Evolutionary conservation across 2,888 invertebrate species (phyloP), one percentile per base, ranked within the genome.

Genomic region (Caenorhabditis wallacei): DNA sequence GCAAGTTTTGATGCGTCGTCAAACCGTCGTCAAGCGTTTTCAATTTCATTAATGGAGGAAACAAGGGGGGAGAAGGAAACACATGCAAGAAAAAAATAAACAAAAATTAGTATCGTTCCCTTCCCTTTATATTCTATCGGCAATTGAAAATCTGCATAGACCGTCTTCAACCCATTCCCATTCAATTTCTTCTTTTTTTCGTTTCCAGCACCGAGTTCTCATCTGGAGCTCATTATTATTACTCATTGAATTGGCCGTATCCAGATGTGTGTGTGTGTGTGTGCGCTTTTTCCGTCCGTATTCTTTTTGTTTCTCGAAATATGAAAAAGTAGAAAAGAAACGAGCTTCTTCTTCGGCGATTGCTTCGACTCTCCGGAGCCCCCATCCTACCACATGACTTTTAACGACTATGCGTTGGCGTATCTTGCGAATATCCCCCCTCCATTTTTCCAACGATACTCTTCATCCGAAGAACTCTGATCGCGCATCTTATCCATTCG

Each of bases 221-320:
- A 84, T 84, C 84, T 84, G 84, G 84, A 84, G 75, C 84, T 84
- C 84, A 79, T 84, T 84, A 84, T 84, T 84, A 84, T 84, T 84
- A 84, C 84, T 84, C 84, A 84, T 84, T 80, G 76, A 80, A 83
- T 83, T 83, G 79, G 83, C 83, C 79, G 80, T 80, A 76, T 80
- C 84, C 84, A 84, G 80, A 84, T 84, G 84, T 83, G 57, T 48
- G 48, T 20, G 69, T 46, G 11, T 30, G 24, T 59, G 35, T 35
- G 13, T 43, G 43, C 13, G 43, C 43, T 22, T 40, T 24, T 61
- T 64, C 35, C 43, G 16, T 51, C 51, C 51, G 53, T 68, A 53
- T 53, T 48, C 22, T 61, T 51, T 56, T 30, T 8, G 30, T 71
- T 63, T 79, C 79, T 79, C 79, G 71, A 79, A 71, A 79, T 79